These are phyloP conservation scores for Ectemnius continuus DNA, from an alignment of 2,888 invertebrate species.

Conservation along the genomic window DNA sequence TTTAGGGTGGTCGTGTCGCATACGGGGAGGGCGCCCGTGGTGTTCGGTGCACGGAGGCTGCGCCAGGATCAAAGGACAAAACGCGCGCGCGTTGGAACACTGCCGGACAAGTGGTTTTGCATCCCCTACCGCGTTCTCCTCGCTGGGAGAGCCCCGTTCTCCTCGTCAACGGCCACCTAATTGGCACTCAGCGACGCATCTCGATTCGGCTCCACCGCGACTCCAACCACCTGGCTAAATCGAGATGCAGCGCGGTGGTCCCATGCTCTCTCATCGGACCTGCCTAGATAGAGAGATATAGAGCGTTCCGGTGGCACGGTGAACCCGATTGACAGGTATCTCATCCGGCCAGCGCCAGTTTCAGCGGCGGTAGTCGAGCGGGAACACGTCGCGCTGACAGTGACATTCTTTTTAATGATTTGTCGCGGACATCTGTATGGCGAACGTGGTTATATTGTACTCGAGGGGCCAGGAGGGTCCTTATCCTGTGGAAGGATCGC, in stretches of 20 bases:
- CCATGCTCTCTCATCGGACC: background rate
- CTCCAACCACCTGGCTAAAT: slow-evolving; percentile 57
- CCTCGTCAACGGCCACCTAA: slow-evolving; percentile 71
- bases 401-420: slow-evolving; percentile 5
- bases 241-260: background rate
- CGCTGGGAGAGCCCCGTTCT: slow-evolving; percentile 44
- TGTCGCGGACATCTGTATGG: background rate
- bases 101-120: slow-evolving; percentile 57
- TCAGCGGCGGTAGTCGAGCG: too few species aligned
- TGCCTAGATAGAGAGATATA: background rate
- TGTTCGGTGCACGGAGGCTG: slow-evolving; percentile 48
- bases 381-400: background rate
- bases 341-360: too few species aligned
- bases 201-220: slow-evolving; percentile 54
- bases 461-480: slow-evolving; percentile 11
- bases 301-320: too few species aligned
- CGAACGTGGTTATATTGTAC: slow-evolving; percentile 5
- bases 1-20: slow-evolving; percentile 3
- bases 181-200: slow-evolving; percentile 65
- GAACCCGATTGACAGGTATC: too few species aligned
- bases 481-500: slow-evolving; percentile 46
- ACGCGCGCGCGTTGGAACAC: slow-evolving; percentile 28
- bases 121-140: slow-evolving; percentile 40
- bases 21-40: slow-evolving; percentile 43
- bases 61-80: slow-evolving; percentile 56